Evolutionary conservation across 37 sponge, comb jelly and placozoan genomes (phyloP), one percentile per base, ranked within the genome.

Genomic region (Diacarnus erythraeanus): DNA sequence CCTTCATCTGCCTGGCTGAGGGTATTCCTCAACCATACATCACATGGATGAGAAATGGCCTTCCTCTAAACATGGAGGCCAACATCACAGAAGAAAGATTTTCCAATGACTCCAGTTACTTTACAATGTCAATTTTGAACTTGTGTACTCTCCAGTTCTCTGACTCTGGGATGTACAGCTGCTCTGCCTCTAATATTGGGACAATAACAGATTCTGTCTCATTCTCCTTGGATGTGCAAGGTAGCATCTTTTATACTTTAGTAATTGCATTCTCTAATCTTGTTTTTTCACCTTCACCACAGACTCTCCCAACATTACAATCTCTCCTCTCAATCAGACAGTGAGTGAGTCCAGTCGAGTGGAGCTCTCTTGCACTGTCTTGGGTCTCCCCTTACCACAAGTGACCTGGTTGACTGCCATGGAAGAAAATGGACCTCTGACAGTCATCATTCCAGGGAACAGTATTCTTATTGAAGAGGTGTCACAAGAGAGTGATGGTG

Each of bases 1-100:
- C 56, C 38, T 38, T 74, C 23, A 40, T 38, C 23, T 83, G 83
- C 60, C 40, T 42, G 15, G 76, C 76, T 31, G 60, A 38, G 42
- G 83, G 83, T 1, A 44, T 64, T 27, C 83, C 83, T 2, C 42
- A 64, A 38, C 83, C 76, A 27, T 30, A 39, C 33, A 42, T 83
- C 36, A 43, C 4, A 10, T 83, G 83, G 83, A 15, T 42, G 17
- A 74, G 61, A 38, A 47, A 72, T 64, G 77, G 77, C 77, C 2
- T 12, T 5, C 33, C 65, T 38, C 61, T 76, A 30, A 27, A 0
- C 65, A 25, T 17, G 15, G 77, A 77, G 63, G 36, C 20, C 33
- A 35, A 54, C 26, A 27, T 34, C 54, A 35, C 74, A 74, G 26
- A 33, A 26, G 12, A 12, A 15, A 12, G 51, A 6, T 3, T 33